Conservation (phyloP, 2,113 vertebrate species). For the Lycaon pictus region DNA sequence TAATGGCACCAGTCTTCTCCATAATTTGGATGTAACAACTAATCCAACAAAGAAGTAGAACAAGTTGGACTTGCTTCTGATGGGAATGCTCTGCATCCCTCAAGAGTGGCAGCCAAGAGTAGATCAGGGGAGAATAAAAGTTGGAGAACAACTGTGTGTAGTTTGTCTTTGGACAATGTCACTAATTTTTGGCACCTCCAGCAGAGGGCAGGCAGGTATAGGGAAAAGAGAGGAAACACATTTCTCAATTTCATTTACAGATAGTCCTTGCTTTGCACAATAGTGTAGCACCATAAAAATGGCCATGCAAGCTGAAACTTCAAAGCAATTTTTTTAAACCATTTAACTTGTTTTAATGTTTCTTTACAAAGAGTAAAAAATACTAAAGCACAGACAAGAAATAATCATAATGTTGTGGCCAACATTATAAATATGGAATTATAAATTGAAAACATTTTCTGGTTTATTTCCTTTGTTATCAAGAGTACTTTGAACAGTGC, state of each 20-base stretch:
- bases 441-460: background rate
- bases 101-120: background rate
- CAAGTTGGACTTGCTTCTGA: background rate
- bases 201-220: conserved; percentile 77
- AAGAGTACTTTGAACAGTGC: background rate
- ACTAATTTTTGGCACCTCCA: conserved; percentile 56
- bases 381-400: background rate
- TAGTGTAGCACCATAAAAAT: background rate
- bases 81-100: background rate
- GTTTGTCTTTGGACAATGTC: background rate
- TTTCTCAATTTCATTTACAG: background rate
- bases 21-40: background rate
- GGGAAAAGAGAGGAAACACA: background rate
- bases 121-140: background rate
- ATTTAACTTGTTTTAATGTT: background rate
- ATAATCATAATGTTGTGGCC: background rate
- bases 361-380: background rate
- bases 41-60: background rate
- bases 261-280: background rate
- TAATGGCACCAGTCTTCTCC: background rate
- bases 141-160: background rate
- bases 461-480: background rate
- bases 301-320: background rate
- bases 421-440: background rate
- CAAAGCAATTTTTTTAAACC: background rate